Evolutionary conservation across 1,140 invertebrate genomes (phyloP).

Genomic region (Papilio xuthus): DNA sequence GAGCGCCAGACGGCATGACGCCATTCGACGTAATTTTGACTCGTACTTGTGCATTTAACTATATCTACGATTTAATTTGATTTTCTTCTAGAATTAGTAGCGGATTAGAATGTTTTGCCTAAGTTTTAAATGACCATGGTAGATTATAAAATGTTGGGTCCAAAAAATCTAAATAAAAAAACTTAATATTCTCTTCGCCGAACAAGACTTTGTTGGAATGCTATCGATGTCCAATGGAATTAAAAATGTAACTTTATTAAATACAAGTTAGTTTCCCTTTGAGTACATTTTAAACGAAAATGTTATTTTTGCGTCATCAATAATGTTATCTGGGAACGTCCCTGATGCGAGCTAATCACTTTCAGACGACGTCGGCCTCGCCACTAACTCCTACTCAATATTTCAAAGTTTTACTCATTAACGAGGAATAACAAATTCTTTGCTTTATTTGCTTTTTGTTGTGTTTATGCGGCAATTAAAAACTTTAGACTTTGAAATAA

Average conservation of each 20-base stretch:
- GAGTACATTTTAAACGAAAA: slow-evolving; percentile 20
- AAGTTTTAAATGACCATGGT: no score
- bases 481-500: slow-evolving; percentile 35
- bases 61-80: background rate
- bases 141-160: no score
- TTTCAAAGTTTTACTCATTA: slow-evolving; percentile 56
- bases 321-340: slow-evolving; percentile 23
- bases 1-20: slow-evolving; percentile 33
- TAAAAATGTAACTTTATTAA: background rate
- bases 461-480: slow-evolving; percentile 51
- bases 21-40: slow-evolving; percentile 30
- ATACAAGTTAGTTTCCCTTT: background rate
- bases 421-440: slow-evolving; percentile 37
- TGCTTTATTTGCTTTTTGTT: slow-evolving; percentile 45
- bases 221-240: background rate
- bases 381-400: slow-evolving; percentile 48
- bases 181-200: no score
- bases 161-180: no score
- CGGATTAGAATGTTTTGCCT: background rate
- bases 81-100: background rate
- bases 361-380: slow-evolving; percentile 31
- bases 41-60: slow-evolving; percentile 22
- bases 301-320: slow-evolving; percentile 32
- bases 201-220: no score
- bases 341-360: slow-evolving; percentile 39